Base-by-base conservation (phyloP, 2,888 invertebrate genomes). In the Polydrusus tereticollis region DNA sequence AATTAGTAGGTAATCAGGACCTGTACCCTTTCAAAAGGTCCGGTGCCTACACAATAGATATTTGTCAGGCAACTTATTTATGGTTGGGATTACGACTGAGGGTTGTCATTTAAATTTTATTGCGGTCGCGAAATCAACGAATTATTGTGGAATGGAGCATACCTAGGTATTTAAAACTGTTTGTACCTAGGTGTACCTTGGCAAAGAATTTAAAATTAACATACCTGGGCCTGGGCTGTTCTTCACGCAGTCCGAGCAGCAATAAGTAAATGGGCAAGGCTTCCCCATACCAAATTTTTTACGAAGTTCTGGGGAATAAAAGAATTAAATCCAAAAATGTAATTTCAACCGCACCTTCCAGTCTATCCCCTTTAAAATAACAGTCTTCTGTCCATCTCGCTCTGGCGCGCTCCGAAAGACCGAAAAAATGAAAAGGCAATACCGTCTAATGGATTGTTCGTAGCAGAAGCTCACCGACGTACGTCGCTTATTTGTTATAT, bases 341-440 rank as follows among this genome's bases (percentile, higher is more conserved):
- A 78, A 75, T 77, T 78, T 78, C 75, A 69, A 73, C 64, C 58
- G 36, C 29, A 72, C 50, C 72, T 76, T 79, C 65, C 55, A 76
- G 77, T 77, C 77, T 79, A 83, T 83, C 83, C 77, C 77, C 83
- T 83, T 84, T 83, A 83, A 83, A 78, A 81, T 83, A 83, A 84
- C 83, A 84, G 84, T 83, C 80, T 75, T 79, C 77, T 71, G 47
- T 66, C 77, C 74, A 55, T 83, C 83, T 81, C 80, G 75, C 76
- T 83, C 79, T 41, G 47, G 67, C 81, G 55, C 78, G 67, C 76
- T 74, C 71, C 70, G 43, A 74, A 72, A 73, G 72, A 72, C 64
- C 69, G 65, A 75, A 77, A 79, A 80, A 79, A 80, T 76, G 80
- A 79, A 79, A 80, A 78, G 76, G 78, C 76, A 79, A 79, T 77